phyloP scores from a whole-genome alignment of 2,888 invertebrate species.

The Polyploca ridens region DNA sequence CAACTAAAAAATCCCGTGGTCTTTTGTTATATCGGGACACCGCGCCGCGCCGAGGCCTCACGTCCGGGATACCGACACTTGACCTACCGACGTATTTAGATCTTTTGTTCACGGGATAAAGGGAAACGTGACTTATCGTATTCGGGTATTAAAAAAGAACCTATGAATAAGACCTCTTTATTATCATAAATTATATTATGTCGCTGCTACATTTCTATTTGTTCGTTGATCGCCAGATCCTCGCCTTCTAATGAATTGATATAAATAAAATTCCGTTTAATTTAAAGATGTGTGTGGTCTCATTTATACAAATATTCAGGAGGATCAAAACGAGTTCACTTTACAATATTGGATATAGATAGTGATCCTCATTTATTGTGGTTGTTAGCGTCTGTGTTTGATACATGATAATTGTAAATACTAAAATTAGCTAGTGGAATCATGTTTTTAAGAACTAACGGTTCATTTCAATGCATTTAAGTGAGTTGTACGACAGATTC shows the following conservation, averaged over 20 bases:
- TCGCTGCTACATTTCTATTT: constrained; percentile 42
- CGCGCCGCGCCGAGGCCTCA: constrained; percentile 45
- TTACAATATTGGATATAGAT: neutral
- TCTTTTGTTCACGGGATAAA: constrained; percentile 75
- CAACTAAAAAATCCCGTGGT: constrained; percentile 54
- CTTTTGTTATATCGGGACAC: constrained; percentile 64
- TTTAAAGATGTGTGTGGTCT: constrained; percentile 40
- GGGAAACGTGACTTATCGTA: constrained; percentile 76
- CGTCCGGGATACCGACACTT: constrained; percentile 81
- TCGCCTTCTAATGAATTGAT: constrained; percentile 37
- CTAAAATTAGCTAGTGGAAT: no score
- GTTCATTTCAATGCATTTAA: no score
- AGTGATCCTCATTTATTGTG: neutral
- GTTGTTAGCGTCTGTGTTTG: neutral
- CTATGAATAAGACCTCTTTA: constrained; percentile 63
- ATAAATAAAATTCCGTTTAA: constrained; percentile 39
- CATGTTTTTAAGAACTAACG: no score
- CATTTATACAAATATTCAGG: constrained; percentile 12
- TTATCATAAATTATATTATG: constrained; percentile 59
- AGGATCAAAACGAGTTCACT: no score
- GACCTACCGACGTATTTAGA: constrained; percentile 79
- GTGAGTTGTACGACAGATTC: no score
- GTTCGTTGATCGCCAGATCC: constrained; percentile 39
- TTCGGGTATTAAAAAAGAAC: constrained; percentile 55
- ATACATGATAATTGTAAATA: neutral